Evolutionary conservation across 2,888 invertebrate genomes (phyloP), one percentile per base, ranked within the genome.

Genomic region (Archips crataeganus): DNA sequence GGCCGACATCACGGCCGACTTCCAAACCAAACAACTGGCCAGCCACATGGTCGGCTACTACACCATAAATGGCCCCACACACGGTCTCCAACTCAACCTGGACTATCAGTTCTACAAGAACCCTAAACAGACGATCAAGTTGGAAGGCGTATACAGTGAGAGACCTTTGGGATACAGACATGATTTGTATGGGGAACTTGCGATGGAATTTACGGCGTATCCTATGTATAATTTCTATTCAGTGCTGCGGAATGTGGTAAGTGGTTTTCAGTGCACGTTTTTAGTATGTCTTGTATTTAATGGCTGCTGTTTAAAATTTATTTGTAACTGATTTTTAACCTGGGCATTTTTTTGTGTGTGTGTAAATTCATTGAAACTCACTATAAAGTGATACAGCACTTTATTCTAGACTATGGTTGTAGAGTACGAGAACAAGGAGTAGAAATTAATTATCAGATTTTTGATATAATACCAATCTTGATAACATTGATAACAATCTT

Each of bases 1-100:
- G 84, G 97, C 96, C 83, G 97, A 97, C 78, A 95, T 98, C 9
- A 95, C 96, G 75, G 88, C 97, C 10, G 96, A 96, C 65, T 98
- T 98, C 83, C 96, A 97, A 90, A 98, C 98, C 0, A 97, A 97
- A 81, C 96, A 96, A 77, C 90, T 98, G 0, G 96, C 96, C 71
- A 97, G 97, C 63, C 95, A 96, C 77, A 89, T 98, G n/a, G 92
- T 95, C 47, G 98, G 98, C 0, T 97, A 97, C 84, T 95, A 97
- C 68, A 95, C 96, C 2, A 87, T 93, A 69, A 94, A 90, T 85
- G 95, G 87, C 76, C 95, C 87, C 23, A 95, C 85, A 0, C 90
- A 94, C 67, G 95, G 96, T 0, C 94, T 95, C 0, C 96, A 96
- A 77, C 84, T 97, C 2, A 95, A 96, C 79, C 85, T 97, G 6